Percentiles rank a stretch among this genome's conserved stretches.
Conservation (phyloP, 2,888 invertebrate species). For the Gibbula magus region DNA sequence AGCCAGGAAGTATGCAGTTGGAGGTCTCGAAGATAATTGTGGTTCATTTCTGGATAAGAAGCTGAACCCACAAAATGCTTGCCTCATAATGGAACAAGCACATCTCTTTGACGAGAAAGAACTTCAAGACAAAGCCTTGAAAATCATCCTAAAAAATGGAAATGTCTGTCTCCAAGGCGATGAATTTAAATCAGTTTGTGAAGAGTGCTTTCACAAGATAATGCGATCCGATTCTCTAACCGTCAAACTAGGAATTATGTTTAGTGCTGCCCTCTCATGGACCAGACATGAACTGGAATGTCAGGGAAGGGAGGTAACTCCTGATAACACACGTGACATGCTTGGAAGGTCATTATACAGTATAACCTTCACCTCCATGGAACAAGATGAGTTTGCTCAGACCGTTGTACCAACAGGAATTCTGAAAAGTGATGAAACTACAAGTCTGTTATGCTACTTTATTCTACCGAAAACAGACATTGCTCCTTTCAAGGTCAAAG, state of each 20-base stretch:
- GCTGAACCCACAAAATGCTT: background rate
- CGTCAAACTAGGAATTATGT: no score
- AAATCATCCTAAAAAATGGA: background rate
- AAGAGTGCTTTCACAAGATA: background rate
- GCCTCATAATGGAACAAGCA: constrained; percentile 1
- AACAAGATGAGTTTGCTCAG: background rate
- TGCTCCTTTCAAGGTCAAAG: background rate
- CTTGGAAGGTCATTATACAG: background rate
- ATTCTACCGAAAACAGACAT: background rate
- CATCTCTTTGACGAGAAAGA: background rate
- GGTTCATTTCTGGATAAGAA: background rate
- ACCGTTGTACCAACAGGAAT: background rate
- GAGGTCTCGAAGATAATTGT: background rate
- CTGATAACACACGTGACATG: background rate
- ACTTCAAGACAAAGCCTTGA: background rate
- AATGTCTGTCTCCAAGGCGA: background rate
- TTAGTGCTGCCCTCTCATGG: background rate
- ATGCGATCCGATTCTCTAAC: no score
- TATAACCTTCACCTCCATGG: background rate
- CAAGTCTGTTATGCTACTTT: background rate
- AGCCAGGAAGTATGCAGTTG: background rate
- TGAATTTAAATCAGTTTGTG: background rate
- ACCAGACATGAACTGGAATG: background rate
- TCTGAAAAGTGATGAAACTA: background rate
- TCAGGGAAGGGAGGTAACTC: background rate